A percentile compares a stretch with the other conserved stretches of the same genome.
Evolutionary conservation across 1,140 invertebrate species (phyloP).

Genomic region (Chymomyza costata): DNA sequence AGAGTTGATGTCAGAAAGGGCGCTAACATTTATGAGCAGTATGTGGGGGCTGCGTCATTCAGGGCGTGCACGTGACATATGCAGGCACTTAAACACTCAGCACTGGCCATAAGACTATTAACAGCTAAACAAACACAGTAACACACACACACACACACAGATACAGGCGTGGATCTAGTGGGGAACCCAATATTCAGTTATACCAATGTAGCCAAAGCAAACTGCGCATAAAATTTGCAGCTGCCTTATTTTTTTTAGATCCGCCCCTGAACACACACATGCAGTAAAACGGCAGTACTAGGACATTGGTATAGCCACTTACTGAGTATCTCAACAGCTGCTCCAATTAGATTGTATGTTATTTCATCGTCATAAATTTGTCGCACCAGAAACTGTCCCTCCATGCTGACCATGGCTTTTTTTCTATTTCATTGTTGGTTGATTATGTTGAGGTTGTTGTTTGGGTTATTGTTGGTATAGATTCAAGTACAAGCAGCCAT

Average conservation of each 20-base stretch:
- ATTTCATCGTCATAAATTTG: conserved; percentile 97
- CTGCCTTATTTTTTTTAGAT: neutral
- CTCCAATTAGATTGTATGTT: conserved; percentile 94
- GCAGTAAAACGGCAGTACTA: conserved; percentile 15
- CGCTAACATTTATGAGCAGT: too few relatives aligned
- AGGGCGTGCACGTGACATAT: neutral
- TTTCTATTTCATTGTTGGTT: conserved; percentile 80
- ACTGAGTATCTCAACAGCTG: conserved; percentile 93
- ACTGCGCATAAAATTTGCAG: neutral
- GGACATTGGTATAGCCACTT: conserved; percentile 76
- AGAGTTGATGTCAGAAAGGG: conserved; percentile 1
- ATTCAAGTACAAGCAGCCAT: conserved; percentile 37
- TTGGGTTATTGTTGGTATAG: conserved; percentile 8
- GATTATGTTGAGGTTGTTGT: conserved; percentile 18
- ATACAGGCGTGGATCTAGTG: neutral
- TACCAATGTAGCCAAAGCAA: neutral
- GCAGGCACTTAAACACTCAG: neutral
- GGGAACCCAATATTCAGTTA: too few relatives aligned
- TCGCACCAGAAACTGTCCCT: conserved; percentile 94
- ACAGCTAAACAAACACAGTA: too few relatives aligned
- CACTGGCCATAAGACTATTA: too few relatives aligned
- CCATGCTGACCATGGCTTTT: conserved; percentile 94
- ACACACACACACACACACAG: conserved; percentile 17
- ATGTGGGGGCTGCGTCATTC: neutral
- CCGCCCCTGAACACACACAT: neutral